Evolutionary conservation across 2,888 invertebrate genomes (phyloP).

Genomic region (Ornithoptera priamus): DNA sequence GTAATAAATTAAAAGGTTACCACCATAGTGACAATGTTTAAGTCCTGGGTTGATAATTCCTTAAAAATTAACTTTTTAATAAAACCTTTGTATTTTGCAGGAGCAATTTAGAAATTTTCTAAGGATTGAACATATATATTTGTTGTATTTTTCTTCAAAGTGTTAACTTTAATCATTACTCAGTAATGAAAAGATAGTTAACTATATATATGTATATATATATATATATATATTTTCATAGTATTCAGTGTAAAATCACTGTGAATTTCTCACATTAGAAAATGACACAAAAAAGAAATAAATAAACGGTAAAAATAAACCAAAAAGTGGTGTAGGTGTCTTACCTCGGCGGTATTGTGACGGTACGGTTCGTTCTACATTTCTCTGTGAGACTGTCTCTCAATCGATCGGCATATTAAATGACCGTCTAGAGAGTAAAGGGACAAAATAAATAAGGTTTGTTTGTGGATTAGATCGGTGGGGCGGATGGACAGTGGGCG

Average conservation of each 20-base stretch:
- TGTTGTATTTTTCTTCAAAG: no score
- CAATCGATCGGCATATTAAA: constrained; percentile 82
- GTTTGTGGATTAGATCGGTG: constrained; percentile 73
- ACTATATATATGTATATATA: no score
- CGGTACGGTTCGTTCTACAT: constrained; percentile 79
- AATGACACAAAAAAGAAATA: not conserved
- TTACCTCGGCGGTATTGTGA: constrained; percentile 77
- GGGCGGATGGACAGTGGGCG: constrained; percentile 16
- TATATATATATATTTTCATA: not conserved
- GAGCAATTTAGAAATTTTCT: not conserved
- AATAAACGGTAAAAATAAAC: constrained; percentile 26
- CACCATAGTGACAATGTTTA: not conserved
- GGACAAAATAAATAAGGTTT: constrained; percentile 81
- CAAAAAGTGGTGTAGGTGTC: constrained; percentile 66
- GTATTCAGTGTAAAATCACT: not conserved
- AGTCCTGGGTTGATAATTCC: constrained; percentile 1
- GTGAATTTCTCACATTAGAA: not conserved
- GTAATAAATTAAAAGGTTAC: not conserved
- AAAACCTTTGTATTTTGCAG: not conserved
- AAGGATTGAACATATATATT: not conserved
- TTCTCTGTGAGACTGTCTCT: constrained; percentile 79
- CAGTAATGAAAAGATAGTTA: no score
- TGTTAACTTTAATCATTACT: no score
- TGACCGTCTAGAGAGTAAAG: constrained; percentile 85
- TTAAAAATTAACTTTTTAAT: not conserved